Evolutionary conservation across 2,888 invertebrate genomes (phyloP).

Genomic region (Xestia c-nigrum): DNA sequence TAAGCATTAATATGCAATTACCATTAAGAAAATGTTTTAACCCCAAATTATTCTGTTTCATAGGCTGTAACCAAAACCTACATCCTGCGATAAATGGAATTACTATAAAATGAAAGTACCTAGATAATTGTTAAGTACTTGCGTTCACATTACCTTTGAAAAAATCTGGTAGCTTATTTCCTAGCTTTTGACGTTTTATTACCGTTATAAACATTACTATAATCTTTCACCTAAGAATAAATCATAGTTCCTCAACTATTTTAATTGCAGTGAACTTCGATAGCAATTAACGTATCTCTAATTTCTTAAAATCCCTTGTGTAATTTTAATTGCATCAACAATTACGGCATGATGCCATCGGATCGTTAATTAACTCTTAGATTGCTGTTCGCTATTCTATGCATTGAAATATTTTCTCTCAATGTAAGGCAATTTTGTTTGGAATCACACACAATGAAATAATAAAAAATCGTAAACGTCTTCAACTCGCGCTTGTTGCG

Average conservation of each 20-base stretch:
- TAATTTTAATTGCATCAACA: conserved; percentile 64
- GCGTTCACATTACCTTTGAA: conserved; percentile 7
- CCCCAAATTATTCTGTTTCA: neutral
- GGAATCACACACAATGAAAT: conserved; percentile 54
- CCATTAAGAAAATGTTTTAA: conserved; percentile 12
- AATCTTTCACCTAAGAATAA: conserved; percentile 31
- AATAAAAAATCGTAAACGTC: conserved; percentile 56
- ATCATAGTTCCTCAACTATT: conserved; percentile 57
- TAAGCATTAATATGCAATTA: conserved; percentile 22
- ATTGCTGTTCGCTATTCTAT: conserved; percentile 63
- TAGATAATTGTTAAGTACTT: conserved; percentile 15
- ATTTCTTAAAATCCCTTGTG: conserved; percentile 58
- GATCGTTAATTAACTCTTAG: conserved; percentile 69
- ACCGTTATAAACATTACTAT: conserved; percentile 21
- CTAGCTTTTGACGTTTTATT: conserved; percentile 8
- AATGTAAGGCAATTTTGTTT: conserved; percentile 58
- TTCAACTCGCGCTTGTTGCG: conserved; percentile 35
- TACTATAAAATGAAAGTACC: conserved; percentile 26
- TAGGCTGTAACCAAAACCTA: conserved; percentile 25
- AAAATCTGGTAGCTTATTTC: conserved; percentile 21
- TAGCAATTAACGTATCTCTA: conserved; percentile 55
- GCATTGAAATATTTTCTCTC: conserved; percentile 57
- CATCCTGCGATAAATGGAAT: conserved; percentile 16
- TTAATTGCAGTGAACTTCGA: conserved; percentile 65
- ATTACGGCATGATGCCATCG: conserved; percentile 70